Evolutionary conservation across 1,140 invertebrate species (phyloP).

Genomic region (Drosophila prosaltans): DNA sequence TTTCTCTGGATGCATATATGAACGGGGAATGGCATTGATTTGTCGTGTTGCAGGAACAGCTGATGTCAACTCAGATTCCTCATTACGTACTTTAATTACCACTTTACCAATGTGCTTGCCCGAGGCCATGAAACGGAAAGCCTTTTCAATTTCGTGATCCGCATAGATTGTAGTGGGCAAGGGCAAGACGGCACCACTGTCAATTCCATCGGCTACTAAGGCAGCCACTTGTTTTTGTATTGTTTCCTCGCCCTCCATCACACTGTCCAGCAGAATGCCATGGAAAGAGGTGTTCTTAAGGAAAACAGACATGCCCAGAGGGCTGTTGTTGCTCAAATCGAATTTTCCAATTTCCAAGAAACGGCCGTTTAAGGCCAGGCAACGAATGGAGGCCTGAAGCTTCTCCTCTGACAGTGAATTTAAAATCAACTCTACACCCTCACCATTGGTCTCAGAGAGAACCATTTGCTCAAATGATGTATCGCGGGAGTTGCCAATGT

Average conservation of each 20-base stretch:
- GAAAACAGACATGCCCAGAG: constrained; percentile 96
- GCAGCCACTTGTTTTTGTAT: constrained; percentile 90
- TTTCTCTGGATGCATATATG: constrained; percentile 94
- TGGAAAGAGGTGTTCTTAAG: constrained; percentile 98
- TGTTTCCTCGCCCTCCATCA: constrained; percentile 86
- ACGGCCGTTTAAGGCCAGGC: constrained; percentile 93
- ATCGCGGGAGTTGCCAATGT: constrained; percentile 97
- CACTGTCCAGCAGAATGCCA: constrained; percentile 96
- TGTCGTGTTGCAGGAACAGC: constrained; percentile 84
- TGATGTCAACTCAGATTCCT: constrained; percentile 85
- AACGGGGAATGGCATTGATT: constrained; percentile 90
- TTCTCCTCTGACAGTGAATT: constrained; percentile 97
- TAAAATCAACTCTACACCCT: constrained; percentile 95
- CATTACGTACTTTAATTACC: constrained; percentile 92
- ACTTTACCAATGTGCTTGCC: constrained; percentile 99
- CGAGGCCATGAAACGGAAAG: constrained; percentile 96
- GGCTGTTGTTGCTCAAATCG: constrained; percentile 95
- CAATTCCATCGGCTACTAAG: constrained; percentile 92
- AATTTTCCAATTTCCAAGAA: constrained; percentile 99
- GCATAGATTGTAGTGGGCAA: constrained; percentile 91
- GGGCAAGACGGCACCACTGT: constrained; percentile 92
- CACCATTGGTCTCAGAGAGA: constrained; percentile 89
- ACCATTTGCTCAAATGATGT: constrained; percentile 95
- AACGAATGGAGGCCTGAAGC: constrained; percentile 95
- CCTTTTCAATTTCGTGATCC: constrained; percentile 94